Base-by-base conservation (phyloP, 2,888 invertebrate species). In the Meteorus colon region DNA sequence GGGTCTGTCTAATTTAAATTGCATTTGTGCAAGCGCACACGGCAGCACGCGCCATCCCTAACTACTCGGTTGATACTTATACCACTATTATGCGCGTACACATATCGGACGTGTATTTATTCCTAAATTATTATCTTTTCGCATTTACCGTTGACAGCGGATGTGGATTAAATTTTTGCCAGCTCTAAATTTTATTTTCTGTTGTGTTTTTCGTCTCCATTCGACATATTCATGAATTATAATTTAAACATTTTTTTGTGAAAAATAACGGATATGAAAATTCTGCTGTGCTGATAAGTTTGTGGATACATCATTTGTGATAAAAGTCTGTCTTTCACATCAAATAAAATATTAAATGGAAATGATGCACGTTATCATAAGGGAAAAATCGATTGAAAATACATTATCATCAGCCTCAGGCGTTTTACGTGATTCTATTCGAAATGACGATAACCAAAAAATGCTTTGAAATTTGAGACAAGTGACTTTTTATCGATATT, bases 1-100 rank as follows among this genome's bases (percentile, higher is more conserved):
- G 75, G 76, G 80, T 79, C 78, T 80, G 80, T 83, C 82, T 84
- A 84, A 85, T 85, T 85, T 85, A 83, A 85, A 85, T 84, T 85
- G 82, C 84, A 85, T 83, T 82, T 80, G 81, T 77, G 74, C 73
- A 74, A 77, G 76, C 76, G 77, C 76, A 60, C 72, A 77, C 55
- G 60, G 63, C 71, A 73, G 55, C 77, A 76, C 68, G 70, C 78
- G 72, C 80, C 41, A 6, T 19, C 27, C 69, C 48, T 48, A 73
- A 65, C 68, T 51, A 59, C 51, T 60, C 8, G 27, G 29, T 66
- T 68, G 31, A 69, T 74, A 72, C 63, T 62, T 72, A 63, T 63
- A 41, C 63, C 45, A 6, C 29, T 63, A 29, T 65, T 60, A 34
- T 27, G 8, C 19, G 37, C 19, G 27, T 12, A 63, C 29, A 41